These are phyloP conservation scores for Eudemis profundana DNA, from an alignment of 2,888 invertebrate genomes.

Conservation along the genomic window DNA sequence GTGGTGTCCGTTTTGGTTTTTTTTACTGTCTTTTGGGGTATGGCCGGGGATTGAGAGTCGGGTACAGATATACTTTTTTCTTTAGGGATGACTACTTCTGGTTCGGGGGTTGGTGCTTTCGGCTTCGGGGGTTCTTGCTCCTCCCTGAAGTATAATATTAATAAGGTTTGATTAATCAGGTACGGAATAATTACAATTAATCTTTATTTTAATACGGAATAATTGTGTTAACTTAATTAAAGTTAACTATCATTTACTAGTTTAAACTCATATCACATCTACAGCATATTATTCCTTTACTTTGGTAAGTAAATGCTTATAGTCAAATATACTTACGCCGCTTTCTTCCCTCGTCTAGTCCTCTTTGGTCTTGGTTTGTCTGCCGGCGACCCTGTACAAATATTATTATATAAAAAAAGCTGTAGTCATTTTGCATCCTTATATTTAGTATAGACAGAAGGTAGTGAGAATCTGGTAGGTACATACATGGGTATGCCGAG, in stretches of 20 bases:
- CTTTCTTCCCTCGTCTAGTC: slow-evolving; percentile 69
- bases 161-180: slow-evolving; percentile 23
- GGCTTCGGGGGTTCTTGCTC: slow-evolving; percentile 52
- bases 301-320: no score
- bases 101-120: slow-evolving; percentile 46
- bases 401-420: slow-evolving; percentile 21
- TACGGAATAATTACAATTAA: no score
- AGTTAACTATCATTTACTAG: no score
- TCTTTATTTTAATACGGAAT: no score
- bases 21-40: slow-evolving; percentile 54
- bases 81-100: slow-evolving; percentile 54
- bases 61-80: slow-evolving; percentile 58
- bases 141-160: slow-evolving; percentile 58
- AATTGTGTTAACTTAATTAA: no score
- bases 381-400: slow-evolving; percentile 62
- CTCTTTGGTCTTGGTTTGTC: slow-evolving; percentile 75
- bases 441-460: no score
- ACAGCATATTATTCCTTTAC: no score
- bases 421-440: not conserved
- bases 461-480: no score
- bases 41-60: slow-evolving; percentile 57
- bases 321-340: slow-evolving; percentile 70
- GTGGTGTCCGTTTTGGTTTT: slow-evolving; percentile 47
- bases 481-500: no score
- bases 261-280: no score